These are phyloP conservation scores for Reinhardtius hippoglossoides DNA, from an alignment of 2,113 vertebrate species.

Conservation along the genomic window DNA sequence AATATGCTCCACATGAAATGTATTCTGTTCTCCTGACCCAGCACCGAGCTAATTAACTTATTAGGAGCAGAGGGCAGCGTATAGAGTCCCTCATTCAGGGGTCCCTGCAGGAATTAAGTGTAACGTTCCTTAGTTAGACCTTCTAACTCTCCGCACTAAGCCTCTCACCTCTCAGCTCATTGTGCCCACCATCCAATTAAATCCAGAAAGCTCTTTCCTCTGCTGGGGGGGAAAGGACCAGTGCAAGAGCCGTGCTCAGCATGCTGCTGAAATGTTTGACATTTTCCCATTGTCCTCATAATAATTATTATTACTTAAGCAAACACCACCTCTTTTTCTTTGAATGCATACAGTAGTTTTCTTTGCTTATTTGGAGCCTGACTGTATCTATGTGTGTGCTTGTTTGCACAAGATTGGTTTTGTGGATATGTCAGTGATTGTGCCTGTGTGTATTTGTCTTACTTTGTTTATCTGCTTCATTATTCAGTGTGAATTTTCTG, in stretches of 20 bases:
- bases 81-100: slow-evolving; percentile 42
- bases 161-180: slow-evolving; percentile 65
- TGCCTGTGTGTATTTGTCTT: slow-evolving; percentile 17
- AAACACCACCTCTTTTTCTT: slow-evolving; percentile 37
- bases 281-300: slow-evolving; percentile 62
- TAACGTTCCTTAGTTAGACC: slow-evolving; percentile 70
- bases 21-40: slow-evolving; percentile 63
- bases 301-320: slow-evolving; percentile 66
- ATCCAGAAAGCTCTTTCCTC: slow-evolving; percentile 63
- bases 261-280: slow-evolving; percentile 63
- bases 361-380: background rate
- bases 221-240: slow-evolving; percentile 37
- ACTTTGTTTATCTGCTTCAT: slow-evolving; percentile 49
- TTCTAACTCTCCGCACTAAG: slow-evolving; percentile 69
- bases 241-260: slow-evolving; percentile 62
- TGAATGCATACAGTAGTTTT: slow-evolving; percentile 8
- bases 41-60: slow-evolving; percentile 74
- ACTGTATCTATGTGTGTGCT: background rate
- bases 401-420: slow-evolving; percentile 15
- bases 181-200: slow-evolving; percentile 79
- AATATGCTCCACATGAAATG: slow-evolving; percentile 50
- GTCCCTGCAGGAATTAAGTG: slow-evolving; percentile 73
- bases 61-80: slow-evolving; percentile 64
- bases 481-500: slow-evolving; percentile 54
- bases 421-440: slow-evolving; percentile 16